These are phyloP conservation scores for Budorcas taxicolor DNA, from an alignment of 2,113 vertebrate species.

Conservation along the genomic window DNA sequence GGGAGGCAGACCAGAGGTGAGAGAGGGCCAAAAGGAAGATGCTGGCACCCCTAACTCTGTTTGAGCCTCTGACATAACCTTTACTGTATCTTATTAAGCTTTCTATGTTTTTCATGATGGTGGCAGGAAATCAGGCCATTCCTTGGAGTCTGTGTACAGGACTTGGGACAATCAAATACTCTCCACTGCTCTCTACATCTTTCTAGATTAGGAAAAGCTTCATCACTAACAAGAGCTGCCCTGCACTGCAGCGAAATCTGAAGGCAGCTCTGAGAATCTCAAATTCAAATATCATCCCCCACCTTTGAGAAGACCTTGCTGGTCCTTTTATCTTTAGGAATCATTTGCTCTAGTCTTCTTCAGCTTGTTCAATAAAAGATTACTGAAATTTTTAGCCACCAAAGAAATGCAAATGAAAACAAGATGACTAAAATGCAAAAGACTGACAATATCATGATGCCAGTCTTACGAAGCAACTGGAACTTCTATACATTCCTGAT, in stretches of 20 bases:
- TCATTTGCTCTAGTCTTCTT: background rate
- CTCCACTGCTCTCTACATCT: background rate
- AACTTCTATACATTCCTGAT: background rate
- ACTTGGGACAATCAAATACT: background rate
- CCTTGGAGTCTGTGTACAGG: background rate
- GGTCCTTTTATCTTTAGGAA: background rate
- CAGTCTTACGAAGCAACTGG: background rate
- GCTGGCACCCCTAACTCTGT: background rate
- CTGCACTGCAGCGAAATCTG: background rate
- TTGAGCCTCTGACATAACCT: background rate
- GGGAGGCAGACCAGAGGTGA: background rate
- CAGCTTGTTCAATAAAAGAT: background rate
- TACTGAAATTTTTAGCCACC: background rate
- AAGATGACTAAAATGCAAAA: background rate
- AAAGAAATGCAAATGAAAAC: background rate
- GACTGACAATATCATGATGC: background rate
- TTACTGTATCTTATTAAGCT: background rate
- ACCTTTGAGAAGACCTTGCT: background rate
- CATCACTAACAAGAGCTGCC: background rate
- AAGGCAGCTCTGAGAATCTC: background rate
- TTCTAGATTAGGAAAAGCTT: background rate
- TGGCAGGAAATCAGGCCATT: background rate
- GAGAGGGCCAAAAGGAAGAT: background rate
- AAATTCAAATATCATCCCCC: background rate
- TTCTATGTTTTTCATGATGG: background rate